Percentiles rank a stretch among this genome's conserved stretches.
Conservation (phyloP, 2,888 invertebrate species). For the Gryllus longicercus region DNA sequence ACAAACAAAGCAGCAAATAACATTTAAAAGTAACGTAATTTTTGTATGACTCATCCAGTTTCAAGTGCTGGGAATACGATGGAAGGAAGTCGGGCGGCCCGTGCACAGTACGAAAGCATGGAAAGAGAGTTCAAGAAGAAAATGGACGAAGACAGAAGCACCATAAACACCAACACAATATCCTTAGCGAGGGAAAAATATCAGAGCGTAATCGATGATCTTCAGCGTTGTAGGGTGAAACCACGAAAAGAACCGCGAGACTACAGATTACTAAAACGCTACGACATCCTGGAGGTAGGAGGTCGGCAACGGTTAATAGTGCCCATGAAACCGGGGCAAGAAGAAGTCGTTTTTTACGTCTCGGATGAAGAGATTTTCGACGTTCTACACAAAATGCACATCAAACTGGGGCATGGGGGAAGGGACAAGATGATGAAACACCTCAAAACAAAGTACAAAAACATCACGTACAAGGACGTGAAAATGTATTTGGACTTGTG, state of each 20-base stretch:
- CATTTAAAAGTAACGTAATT: no score
- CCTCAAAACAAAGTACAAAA: neutral
- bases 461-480: neutral
- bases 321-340: neutral
- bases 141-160: no score
- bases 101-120: no score
- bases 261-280: neutral
- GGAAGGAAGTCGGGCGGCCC: no score
- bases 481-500: conserved; percentile 18
- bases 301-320: neutral
- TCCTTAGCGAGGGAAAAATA: no score
- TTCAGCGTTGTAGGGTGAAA: no score
- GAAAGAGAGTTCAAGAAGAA: no score
- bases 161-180: no score
- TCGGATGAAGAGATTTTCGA: conserved; percentile 4
- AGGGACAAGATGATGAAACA: neutral
- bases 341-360: neutral
- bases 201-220: no score
- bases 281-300: neutral
- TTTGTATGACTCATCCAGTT: no score
- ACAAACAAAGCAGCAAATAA: no score
- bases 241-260: neutral
- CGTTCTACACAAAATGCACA: neutral
- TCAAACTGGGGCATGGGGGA: neutral
- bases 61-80: no score